Evolutionary conservation across 2,113 vertebrate genomes (phyloP).

Genomic region (Oryzias curvinotus): DNA sequence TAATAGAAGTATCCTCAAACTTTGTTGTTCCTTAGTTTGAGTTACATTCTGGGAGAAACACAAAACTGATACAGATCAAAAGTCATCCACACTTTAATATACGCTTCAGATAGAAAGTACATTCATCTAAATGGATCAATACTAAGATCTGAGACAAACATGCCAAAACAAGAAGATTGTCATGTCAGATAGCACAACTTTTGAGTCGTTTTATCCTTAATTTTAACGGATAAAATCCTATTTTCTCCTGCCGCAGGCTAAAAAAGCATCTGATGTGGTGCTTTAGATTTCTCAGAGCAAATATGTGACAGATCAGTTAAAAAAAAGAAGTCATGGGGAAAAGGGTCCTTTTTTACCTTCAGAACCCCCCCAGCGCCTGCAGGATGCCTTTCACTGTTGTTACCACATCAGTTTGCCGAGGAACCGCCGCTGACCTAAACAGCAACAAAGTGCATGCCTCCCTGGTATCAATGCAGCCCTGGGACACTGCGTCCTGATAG

Average conservation of each 20-base stretch:
- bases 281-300: background rate
- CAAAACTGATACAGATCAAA: background rate
- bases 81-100: background rate
- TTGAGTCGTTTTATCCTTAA: background rate
- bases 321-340: background rate
- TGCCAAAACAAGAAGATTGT: background rate
- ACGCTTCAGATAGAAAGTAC: constrained; percentile 4
- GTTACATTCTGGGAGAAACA: constrained; percentile 1
- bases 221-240: background rate
- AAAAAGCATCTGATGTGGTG: background rate
- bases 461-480: constrained; percentile 22
- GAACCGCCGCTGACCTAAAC: background rate
- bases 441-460: background rate
- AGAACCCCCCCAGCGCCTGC: constrained; percentile 14
- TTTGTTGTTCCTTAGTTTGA: background rate
- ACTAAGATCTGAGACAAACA: background rate
- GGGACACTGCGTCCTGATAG: constrained; percentile 25
- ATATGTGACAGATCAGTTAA: background rate
- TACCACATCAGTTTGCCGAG: constrained; percentile 8
- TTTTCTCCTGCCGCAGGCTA: background rate
- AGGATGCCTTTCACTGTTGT: constrained; percentile 3
- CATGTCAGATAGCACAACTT: background rate
- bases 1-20: too few relatives aligned
- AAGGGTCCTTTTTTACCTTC: background rate
- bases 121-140: constrained; percentile 9